Evolutionary conservation across 1,140 invertebrate genomes (phyloP).

Genomic region (Venustaconcha ellipsiformis): DNA sequence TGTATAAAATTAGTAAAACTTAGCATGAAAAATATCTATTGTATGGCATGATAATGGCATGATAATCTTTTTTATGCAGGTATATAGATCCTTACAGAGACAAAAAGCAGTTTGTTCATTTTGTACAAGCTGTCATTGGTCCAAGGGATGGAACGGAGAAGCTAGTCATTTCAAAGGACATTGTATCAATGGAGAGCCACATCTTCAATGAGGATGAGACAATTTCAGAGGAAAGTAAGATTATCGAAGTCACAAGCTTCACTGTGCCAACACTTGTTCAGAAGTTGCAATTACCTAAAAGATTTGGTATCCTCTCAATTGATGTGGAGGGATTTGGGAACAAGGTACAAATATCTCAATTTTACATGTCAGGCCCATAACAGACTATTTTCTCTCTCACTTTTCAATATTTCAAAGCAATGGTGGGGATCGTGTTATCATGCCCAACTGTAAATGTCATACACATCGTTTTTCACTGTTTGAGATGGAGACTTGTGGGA

Average conservation of each 20-base stretch:
- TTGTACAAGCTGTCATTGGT: slow-evolving; percentile 46
- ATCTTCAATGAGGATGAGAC: slow-evolving; percentile 12
- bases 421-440: not conserved
- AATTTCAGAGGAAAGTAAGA: not conserved
- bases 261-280: slow-evolving; percentile 48
- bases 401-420: not conserved
- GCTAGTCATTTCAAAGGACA: slow-evolving; percentile 39
- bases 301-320: slow-evolving; percentile 58
- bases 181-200: slow-evolving; percentile 50
- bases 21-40: not conserved
- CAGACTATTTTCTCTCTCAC: not conserved
- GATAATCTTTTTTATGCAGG: slow-evolving; percentile 27
- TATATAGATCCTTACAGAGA: slow-evolving; percentile 46
- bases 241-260: slow-evolving; percentile 44
- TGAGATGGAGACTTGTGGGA: too few species aligned
- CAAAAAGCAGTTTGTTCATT: slow-evolving; percentile 41
- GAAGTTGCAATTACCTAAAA: slow-evolving; percentile 45
- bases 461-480: too few species aligned
- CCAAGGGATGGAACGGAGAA: slow-evolving; percentile 36
- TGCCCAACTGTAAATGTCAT: not conserved
- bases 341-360: slow-evolving; percentile 35
- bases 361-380: not conserved
- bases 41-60: not conserved
- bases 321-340: slow-evolving; percentile 58
- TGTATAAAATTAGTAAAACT: not conserved